A percentile compares a stretch with the other conserved stretches of the same genome.
Evolutionary conservation across 2,113 vertebrate genomes (phyloP).

Genomic region (Phaethornis superciliosus): DNA sequence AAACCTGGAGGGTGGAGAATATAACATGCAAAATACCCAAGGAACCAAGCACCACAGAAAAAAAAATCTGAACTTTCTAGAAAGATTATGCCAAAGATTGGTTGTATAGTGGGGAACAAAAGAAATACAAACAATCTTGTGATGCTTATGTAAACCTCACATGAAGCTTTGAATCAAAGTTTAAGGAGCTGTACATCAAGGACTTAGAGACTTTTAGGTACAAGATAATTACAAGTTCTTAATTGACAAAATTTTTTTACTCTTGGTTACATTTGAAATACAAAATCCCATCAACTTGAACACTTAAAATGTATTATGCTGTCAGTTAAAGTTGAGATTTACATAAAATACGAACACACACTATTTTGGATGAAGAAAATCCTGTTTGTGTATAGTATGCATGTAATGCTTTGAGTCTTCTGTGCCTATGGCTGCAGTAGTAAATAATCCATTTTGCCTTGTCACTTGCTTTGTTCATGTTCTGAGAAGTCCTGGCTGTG

Average conservation of each 20-base stretch:
- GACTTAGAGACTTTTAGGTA: not conserved
- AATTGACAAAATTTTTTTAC: not conserved
- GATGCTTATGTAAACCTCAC: not conserved
- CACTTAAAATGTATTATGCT: not conserved
- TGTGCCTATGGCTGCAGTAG: slow-evolving; percentile 15
- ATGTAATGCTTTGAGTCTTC: slow-evolving; percentile 30
- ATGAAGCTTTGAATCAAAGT: not conserved
- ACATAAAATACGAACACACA: not conserved
- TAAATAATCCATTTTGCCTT: not conserved
- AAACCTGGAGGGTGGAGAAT: not conserved
- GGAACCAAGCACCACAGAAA: not conserved
- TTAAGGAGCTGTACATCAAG: not conserved
- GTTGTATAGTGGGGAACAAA: not conserved
- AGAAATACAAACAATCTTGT: not conserved
- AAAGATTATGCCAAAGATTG: not conserved
- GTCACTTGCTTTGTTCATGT: not conserved
- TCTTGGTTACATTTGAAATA: not conserved
- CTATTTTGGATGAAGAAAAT: not conserved
- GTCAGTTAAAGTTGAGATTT: not conserved
- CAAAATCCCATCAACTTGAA: not conserved
- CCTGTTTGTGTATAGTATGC: not conserved
- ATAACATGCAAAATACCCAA: too few species aligned
- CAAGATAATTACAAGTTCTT: not conserved
- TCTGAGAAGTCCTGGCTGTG: not conserved
- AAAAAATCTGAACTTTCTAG: not conserved